phyloP scores from a whole-genome alignment of 1,140 invertebrate species.

The Tetragonula clypearis region DNA sequence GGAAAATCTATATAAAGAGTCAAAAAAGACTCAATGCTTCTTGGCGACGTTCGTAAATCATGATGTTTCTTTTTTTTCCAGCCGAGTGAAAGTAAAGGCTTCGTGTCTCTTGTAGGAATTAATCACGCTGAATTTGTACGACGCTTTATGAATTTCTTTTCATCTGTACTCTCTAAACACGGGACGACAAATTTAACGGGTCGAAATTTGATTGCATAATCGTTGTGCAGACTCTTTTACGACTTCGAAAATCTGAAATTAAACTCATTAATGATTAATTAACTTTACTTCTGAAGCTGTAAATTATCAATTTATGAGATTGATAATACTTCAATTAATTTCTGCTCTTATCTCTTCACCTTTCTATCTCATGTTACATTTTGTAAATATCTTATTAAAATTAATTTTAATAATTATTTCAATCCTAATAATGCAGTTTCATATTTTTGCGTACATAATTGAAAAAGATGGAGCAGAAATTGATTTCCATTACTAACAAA shows the following conservation, averaged over 20 bases:
- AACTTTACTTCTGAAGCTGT: background rate
- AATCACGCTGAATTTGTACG: background rate
- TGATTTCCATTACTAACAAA: too few species aligned
- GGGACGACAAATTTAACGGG: background rate
- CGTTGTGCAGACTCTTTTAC: background rate
- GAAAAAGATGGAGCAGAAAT: too few species aligned
- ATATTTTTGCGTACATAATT: too few species aligned
- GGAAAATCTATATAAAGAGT: constrained; percentile 52
- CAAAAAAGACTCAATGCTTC: constrained; percentile 49
- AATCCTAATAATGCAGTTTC: too few species aligned
- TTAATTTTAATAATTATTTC: too few species aligned
- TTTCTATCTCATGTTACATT: too few species aligned
- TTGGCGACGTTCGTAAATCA: constrained; percentile 69
- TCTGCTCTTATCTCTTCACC: background rate
- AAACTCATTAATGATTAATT: too few species aligned
- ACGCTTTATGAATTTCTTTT: background rate
- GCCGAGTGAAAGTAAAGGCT: constrained; percentile 75
- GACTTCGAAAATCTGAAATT: background rate
- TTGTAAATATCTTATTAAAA: too few species aligned
- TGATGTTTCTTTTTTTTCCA: constrained; percentile 17
- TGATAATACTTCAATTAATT: background rate
- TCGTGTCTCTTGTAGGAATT: constrained; percentile 62
- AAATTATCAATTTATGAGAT: background rate
- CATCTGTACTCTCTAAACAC: background rate
- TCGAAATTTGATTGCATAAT: background rate